These are phyloP conservation scores for Hylaeus anthracinus DNA, from an alignment of 1,140 invertebrate species.

Conservation along the genomic window DNA sequence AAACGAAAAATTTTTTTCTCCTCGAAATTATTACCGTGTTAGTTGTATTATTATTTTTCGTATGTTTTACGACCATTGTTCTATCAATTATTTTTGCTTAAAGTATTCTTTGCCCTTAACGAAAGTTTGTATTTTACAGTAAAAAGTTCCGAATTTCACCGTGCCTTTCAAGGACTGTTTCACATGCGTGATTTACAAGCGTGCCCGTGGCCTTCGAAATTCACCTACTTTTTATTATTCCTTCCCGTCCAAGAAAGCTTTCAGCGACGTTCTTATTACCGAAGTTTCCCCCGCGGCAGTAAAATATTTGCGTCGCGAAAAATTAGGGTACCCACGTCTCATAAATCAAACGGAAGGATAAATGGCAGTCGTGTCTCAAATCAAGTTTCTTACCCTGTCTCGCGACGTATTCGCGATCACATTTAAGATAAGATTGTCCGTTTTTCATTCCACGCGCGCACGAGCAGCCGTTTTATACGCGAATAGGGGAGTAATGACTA, in stretches of 20 bases:
- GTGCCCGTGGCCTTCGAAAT: too few species aligned
- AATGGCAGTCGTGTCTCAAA: conserved; percentile 2
- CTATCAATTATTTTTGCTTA: too few species aligned
- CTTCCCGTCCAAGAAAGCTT: background rate
- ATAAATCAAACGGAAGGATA: background rate
- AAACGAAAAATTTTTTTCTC: too few species aligned
- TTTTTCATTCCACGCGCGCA: conserved; percentile 1
- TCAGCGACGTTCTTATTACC: background rate
- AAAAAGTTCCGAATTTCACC: too few species aligned
- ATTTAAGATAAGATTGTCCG: background rate
- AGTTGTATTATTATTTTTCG: too few species aligned
- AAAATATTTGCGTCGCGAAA: background rate
- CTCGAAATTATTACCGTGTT: too few species aligned
- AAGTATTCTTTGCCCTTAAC: too few species aligned
- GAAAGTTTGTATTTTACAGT: too few species aligned
- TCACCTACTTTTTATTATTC: background rate
- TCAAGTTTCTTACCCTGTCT: background rate
- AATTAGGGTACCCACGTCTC: background rate
- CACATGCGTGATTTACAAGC: too few species aligned
- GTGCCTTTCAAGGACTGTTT: too few species aligned
- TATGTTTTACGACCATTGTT: too few species aligned
- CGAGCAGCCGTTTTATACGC: conserved; percentile 23
- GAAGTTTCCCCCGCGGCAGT: background rate
- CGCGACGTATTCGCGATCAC: background rate
- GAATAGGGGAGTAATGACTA: conserved; percentile 47